Evolutionary conservation across 2,113 vertebrate genomes (phyloP).

Genomic region (Neoarius graeffei): DNA sequence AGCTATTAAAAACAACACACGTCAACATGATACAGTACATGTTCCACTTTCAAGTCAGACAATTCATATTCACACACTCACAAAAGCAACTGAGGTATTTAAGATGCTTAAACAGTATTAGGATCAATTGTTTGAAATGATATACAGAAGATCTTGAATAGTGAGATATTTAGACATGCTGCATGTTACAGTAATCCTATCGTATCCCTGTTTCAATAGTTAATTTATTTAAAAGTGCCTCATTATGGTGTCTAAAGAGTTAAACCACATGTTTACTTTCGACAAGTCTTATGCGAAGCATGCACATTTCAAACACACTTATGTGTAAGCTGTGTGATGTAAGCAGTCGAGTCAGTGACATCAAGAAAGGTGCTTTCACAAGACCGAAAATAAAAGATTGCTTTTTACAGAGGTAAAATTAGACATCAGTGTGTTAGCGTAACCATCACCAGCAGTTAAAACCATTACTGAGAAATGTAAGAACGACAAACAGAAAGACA

Average conservation of each 20-base stretch:
- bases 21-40: neutral
- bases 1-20: slow-evolving; percentile 17
- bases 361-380: neutral
- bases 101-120: slow-evolving; percentile 27
- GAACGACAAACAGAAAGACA: neutral
- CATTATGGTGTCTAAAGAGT: neutral
- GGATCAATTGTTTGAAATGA: neutral
- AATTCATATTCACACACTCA: slow-evolving; percentile 38
- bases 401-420: neutral
- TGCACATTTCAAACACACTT: neutral
- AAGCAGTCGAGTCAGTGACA: neutral
- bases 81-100: slow-evolving; percentile 46
- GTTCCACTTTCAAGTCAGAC: slow-evolving; percentile 3
- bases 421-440: neutral
- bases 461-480: neutral
- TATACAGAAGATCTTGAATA: neutral
- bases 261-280: neutral
- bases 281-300: neutral
- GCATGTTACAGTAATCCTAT: slow-evolving; percentile 12
- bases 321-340: neutral
- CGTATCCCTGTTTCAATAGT: neutral
- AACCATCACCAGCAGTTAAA: neutral
- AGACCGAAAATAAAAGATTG: neutral
- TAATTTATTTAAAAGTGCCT: neutral
- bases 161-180: slow-evolving; percentile 28